Base-by-base conservation (phyloP, 2,888 invertebrate species). In the Linnaemya tessellans region DNA sequence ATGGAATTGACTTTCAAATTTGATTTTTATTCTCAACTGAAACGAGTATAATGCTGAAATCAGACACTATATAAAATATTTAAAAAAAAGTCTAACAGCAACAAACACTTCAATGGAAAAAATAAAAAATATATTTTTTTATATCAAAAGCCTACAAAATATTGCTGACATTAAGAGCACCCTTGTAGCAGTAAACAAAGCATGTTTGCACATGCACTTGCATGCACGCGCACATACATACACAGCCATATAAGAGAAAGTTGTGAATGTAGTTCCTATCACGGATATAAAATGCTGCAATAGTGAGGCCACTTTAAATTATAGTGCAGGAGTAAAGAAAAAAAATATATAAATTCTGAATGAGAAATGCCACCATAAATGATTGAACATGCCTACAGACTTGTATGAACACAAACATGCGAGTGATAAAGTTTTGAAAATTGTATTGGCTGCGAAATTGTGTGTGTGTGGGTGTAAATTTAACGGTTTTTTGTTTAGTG, bases 111-210 rank as follows among this genome's bases (percentile, higher is more conserved):
- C n/a, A n/a, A 15, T 46, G 46, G 5, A 58, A 11, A 43, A 60
- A 4, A 22, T 13, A 51, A 18, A 25, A 67, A 49, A 20, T 35
- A n/a, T 38, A 22, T n/a, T n/a, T n/a, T n/a, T n/a, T n/a, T 11
- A 11, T 62, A 25, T 30, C 9, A 30, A 30, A 18, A 65, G 11
- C 49, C 22, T 51, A 35, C 18, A 74, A 74, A 68, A 81, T 56
- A 75, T 71, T 82, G 78, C 77, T 78, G 71, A 83, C 65, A 83
- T 78, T 71, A 71, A 83, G 35, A 67, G 41, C 79, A 83, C 43
- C 75, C 81, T 75, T 81, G 73, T 11, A 43, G 13, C 43, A 46
- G 58, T 71, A 56, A 71, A 58, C 70, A 56, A 43, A 56, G 41
- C 22, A 30, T 30, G 30, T 30, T 58, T 58, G 38, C 58, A 20